Conservation (phyloP, 2,888 invertebrate genomes). For the Dicyrtomina minuta region DNA sequence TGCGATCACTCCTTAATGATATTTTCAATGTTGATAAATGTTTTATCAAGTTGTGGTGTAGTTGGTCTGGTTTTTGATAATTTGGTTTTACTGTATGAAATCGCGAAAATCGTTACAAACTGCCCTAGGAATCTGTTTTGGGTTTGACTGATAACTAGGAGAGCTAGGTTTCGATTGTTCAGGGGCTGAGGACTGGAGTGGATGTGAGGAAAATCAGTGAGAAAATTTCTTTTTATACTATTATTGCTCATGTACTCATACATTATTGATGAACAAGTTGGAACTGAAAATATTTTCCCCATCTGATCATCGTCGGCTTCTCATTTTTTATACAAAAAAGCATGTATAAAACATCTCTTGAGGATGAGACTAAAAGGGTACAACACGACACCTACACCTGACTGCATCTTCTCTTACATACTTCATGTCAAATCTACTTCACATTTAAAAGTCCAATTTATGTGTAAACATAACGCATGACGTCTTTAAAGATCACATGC, state of each 20-base stretch:
- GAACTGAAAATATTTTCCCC: slow-evolving; percentile 5
- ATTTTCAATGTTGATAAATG: neutral
- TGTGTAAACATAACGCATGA: too few relatives aligned
- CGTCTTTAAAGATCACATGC: too few relatives aligned
- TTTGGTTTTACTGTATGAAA: neutral
- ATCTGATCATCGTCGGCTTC: neutral
- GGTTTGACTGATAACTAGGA: slow-evolving; percentile 3
- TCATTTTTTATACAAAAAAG: neutral
- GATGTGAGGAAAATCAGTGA: neutral
- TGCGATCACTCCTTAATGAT: neutral
- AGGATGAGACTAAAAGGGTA: too few relatives aligned
- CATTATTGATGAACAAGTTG: neutral
- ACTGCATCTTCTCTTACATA: too few relatives aligned
- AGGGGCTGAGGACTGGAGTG: slow-evolving; percentile 11
- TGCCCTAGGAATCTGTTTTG: slow-evolving; percentile 6
- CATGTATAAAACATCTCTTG: too few relatives aligned
- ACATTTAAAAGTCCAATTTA: too few relatives aligned
- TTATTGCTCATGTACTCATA: neutral
- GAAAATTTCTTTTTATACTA: slow-evolving; percentile 5
- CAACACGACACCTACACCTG: too few relatives aligned
- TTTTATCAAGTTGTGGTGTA: neutral
- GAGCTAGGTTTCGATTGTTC: slow-evolving; percentile 21
- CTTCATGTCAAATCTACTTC: too few relatives aligned
- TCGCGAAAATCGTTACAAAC: neutral
- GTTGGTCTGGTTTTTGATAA: neutral